phyloP scores from a whole-genome alignment of 2,888 invertebrate genomes.

The Tupiocoris notatus region DNA sequence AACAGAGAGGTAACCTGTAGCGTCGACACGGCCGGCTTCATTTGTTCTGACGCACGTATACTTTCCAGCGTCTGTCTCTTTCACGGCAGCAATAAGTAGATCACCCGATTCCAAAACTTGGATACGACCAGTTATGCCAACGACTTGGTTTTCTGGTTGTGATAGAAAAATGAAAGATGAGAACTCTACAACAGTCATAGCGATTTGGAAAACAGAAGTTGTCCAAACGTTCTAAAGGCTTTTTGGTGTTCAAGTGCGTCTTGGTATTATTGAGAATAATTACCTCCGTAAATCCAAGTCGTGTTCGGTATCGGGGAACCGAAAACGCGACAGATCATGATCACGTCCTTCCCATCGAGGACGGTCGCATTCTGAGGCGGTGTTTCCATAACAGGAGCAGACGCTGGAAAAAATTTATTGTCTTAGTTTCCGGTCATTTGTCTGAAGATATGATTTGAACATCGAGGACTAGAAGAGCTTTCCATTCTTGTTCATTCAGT shows the following conservation, averaged over 20 bases:
- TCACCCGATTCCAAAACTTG: slow-evolving; percentile 85
- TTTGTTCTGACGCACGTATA: slow-evolving; percentile 88
- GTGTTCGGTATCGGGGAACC: slow-evolving; percentile 89
- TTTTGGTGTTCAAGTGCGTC: slow-evolving; percentile 26
- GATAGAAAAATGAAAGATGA: neutral
- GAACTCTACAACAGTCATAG: neutral
- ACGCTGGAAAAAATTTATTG: slow-evolving; percentile 65
- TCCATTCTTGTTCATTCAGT: too few relatives aligned
- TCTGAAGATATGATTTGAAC: too few relatives aligned
- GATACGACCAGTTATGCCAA: slow-evolving; percentile 71
- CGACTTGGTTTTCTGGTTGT: slow-evolving; percentile 60
- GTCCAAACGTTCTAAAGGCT: too few relatives aligned
- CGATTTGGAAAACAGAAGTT: neutral
- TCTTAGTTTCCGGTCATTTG: too few relatives aligned
- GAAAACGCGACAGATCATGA: slow-evolving; percentile 79
- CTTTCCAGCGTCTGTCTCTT: slow-evolving; percentile 79
- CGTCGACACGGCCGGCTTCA: slow-evolving; percentile 82
- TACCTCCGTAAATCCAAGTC: slow-evolving; percentile 90
- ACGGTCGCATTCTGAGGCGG: slow-evolving; percentile 85
- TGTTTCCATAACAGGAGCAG: slow-evolving; percentile 80
- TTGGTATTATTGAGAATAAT: slow-evolving; percentile 9
- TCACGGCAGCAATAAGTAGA: slow-evolving; percentile 81
- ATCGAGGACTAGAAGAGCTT: too few relatives aligned
- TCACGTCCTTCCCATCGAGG: slow-evolving; percentile 89
- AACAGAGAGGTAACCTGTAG: slow-evolving; percentile 78